Conservation (phyloP, 2,888 invertebrate genomes). For the Meiosimyza decipiens region DNA sequence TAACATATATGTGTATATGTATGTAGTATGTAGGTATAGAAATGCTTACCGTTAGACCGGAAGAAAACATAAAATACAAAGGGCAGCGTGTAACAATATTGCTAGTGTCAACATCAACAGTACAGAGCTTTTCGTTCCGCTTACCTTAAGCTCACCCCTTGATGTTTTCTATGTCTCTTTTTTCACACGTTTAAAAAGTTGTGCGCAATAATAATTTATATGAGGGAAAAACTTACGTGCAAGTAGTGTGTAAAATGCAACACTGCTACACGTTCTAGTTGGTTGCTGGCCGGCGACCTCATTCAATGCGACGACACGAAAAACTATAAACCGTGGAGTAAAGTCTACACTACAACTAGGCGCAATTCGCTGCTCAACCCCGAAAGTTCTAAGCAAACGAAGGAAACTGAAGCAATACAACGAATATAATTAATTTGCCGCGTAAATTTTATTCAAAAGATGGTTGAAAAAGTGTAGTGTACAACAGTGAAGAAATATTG, state of each 20-base stretch:
- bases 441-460: not conserved
- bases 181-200: not conserved
- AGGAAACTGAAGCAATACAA: too few species aligned
- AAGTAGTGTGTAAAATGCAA: not conserved
- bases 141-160: not conserved
- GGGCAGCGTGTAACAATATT: not conserved
- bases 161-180: not conserved
- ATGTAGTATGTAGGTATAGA: not conserved
- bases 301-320: constrained; percentile 18
- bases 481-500: too few species aligned
- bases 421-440: not conserved
- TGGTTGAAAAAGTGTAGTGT: too few species aligned
- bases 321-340: constrained; percentile 7
- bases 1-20: not conserved
- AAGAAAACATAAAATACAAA: too few species aligned
- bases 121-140: not conserved
- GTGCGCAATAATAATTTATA: not conserved
- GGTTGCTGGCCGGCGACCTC: constrained; percentile 5
- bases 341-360: constrained; percentile 6
- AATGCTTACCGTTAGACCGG: too few species aligned
- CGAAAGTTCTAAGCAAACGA: not conserved
- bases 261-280: constrained; percentile 10
- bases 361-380: constrained; percentile 2
- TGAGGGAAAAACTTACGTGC: not conserved
- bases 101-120: not conserved